Base-by-base conservation (phyloP, 2,888 invertebrate genomes). In the Thecocarcelia acutangulata region DNA sequence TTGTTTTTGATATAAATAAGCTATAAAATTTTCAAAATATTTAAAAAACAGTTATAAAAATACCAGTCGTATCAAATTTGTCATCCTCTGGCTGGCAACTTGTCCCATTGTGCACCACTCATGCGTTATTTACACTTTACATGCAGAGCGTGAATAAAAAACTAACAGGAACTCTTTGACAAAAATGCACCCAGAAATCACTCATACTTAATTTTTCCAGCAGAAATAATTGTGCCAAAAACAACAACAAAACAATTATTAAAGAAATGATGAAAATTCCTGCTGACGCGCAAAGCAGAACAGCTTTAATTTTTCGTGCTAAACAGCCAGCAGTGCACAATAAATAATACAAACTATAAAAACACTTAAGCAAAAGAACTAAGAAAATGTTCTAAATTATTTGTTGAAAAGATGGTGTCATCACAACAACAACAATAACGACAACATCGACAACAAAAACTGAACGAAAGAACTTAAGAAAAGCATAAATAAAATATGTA, bases 361-460 rank as follows among this genome's bases (percentile, higher is more conserved):
- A 68, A 15, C 4, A 28, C 42, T 11, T 52, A 52, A 44, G 42
- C 0, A 24, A 66, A 40, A 1, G 8, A 33, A 33, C 33, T 3
- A 9, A 2, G 40, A 48, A 40, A 50, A 58, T 13, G 12, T 19
- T 15, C 24, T 24, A 6, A 63, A 73, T 42, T 54, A 64, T 74
- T 61, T 54, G 44, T 37, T 61, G 50, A 59, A 69, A 76, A 52
- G 17, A 52, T 69, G 61, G 17, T 69, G 61, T 69, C 46, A 61
- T 69, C 69, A n/a, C 61, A 21, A n/a, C 9, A 61, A 15, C 4
- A 19, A 11, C 8, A n/a, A 33, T 13, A 12, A 0, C 15, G 12
- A 8, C n/a, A 37, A 9, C 54, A 21, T 6, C 13, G 50, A 19
- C 3, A 28, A 11, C 3, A n/a, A 28, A 8, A 12, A 1, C 12